Evolutionary conservation across 2,113 vertebrate species (phyloP), one percentile per base, ranked within the genome.

Genomic region (Okapia johnstoni): DNA sequence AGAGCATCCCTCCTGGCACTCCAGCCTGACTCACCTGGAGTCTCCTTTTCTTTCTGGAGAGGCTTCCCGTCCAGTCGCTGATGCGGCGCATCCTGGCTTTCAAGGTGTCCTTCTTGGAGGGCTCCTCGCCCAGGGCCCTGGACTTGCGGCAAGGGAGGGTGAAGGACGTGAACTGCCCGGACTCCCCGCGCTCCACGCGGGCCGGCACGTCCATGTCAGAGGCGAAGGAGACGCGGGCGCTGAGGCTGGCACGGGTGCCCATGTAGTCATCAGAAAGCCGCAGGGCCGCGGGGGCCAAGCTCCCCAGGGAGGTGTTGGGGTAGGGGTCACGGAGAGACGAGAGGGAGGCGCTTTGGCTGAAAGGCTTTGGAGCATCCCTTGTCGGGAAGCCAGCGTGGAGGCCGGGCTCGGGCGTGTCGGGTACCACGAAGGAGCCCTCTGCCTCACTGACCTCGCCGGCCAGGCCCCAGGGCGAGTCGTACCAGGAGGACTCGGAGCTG

Each of bases 51-150:
- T 99, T 99, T 81, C 99, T 99, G 0, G 99, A 99, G 87, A 99
- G 99, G 98, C 99, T 99, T 60, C 99, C 99, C 0, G 99, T 99
- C 99, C 99, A 99, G 98, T 99, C 99, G 77, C 99, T 99, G 97
- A 99, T 98, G 63, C 99, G 99, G 10, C 99, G 98, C 98, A 99
- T 99, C 54, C 99, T 98, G 97, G 98, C 99, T 98, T 99, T 99
- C 90, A 99, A 98, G 0, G 99, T 99, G 90, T 99, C 99, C 93
- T 99, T 99, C 98, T 99, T 99, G 30, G 99, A 96, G 1, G 97
- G 16, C 63, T 98, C 98, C 46, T 99, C 99, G 0, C 90, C 23
- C 2, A 99, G 98, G 5, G 98, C 96, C 93, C 99, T 99, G 88
- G 99, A 98, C 96, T 99, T 99, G 17, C 99, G 99, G 96, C 99